These are phyloP conservation scores for Epizoanthus rinbou DNA, from an alignment of 92 coral and sea anemone species.

Conservation along the genomic window DNA sequence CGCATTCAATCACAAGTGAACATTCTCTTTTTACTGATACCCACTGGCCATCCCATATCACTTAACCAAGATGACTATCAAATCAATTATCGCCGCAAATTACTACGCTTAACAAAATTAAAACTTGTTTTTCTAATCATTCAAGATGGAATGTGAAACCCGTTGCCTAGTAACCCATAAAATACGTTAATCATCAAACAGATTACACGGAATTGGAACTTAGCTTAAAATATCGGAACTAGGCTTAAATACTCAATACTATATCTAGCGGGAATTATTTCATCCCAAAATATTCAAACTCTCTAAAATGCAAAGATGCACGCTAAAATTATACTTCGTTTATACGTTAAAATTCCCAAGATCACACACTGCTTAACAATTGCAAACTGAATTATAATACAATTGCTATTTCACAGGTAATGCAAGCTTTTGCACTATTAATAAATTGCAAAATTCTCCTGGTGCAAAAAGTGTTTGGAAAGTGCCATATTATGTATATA, in stretches of 20 bases:
- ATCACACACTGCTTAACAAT: background rate
- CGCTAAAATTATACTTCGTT: conserved; percentile 1
- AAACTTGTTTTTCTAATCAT: background rate
- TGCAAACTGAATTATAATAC: background rate
- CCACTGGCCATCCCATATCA: too few species aligned
- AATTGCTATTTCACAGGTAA: background rate
- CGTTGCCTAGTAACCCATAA: background rate
- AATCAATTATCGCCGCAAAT: too few species aligned
- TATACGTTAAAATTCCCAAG: conserved; percentile 11
- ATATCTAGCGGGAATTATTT: background rate
- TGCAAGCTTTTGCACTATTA: background rate
- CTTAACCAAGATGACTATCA: too few species aligned
- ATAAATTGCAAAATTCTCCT: background rate
- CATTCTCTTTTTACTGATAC: too few species aligned
- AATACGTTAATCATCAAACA: background rate
- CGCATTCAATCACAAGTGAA: too few species aligned
- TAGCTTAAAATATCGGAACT: background rate
- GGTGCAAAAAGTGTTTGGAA: background rate
- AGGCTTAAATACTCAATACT: conserved; percentile 14
- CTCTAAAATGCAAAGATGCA: background rate
- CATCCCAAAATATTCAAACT: conserved; percentile 11
- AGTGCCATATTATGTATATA: background rate
- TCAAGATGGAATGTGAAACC: conserved; percentile 9
- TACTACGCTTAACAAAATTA: background rate
- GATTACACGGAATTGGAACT: background rate